phyloP scores from a whole-genome alignment of 1,140 invertebrate species.

The Aphidius ervi region DNA sequence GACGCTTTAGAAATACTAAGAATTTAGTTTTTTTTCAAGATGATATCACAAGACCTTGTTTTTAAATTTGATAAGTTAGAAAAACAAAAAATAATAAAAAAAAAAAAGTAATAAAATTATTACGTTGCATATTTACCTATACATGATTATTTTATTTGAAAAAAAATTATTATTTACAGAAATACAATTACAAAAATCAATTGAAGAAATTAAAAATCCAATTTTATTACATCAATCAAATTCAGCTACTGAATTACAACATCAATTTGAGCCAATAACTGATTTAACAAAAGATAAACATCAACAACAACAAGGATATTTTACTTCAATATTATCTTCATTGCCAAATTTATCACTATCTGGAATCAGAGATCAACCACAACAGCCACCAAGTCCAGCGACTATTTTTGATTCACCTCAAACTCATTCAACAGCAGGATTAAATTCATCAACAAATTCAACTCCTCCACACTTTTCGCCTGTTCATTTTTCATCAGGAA shows the following conservation, averaged over 20 bases:
- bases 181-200: conserved; percentile 3
- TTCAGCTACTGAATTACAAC: neutral
- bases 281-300: conserved; percentile 20
- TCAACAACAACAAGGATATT: conserved; percentile 36
- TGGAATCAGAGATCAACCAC: conserved; percentile 31
- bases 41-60: no score
- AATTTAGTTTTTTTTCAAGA: no score
- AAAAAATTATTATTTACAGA: neutral
- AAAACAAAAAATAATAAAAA: neutral
- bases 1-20: neutral
- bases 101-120: neutral
- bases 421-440: no score
- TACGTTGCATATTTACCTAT: no score
- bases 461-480: conserved; percentile 4
- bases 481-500: neutral
- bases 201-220: neutral
- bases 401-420: neutral
- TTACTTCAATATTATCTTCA: conserved; percentile 46
- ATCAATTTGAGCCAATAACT: neutral
- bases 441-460: no score
- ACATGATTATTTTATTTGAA: no score
- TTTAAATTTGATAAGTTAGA: no score
- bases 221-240: neutral
- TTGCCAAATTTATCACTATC: conserved; percentile 43
- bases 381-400: conserved; percentile 2